A percentile compares a stretch with the other conserved stretches of the same genome.
phyloP scores from a whole-genome alignment of 2,113 vertebrate genomes.

The Prochilodus magdalenae region DNA sequence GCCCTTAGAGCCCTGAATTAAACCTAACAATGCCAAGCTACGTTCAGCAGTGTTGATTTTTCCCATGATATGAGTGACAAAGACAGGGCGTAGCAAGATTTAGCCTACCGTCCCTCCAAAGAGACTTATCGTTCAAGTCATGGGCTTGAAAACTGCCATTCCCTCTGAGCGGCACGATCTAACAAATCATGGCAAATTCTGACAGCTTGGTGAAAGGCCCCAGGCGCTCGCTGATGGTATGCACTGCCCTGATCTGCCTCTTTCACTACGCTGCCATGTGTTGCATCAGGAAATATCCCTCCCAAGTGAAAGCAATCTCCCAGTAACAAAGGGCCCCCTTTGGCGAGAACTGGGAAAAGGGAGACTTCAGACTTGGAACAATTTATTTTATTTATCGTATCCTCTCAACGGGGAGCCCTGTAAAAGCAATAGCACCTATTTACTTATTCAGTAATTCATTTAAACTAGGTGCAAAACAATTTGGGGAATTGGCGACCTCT shows the following conservation, averaged over 20 bases:
- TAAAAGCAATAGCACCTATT: not conserved
- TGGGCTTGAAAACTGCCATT: slow-evolving; percentile 15
- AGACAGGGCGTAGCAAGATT: not conserved
- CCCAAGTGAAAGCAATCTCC: slow-evolving; percentile 17
- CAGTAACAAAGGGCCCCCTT: slow-evolving; percentile 14
- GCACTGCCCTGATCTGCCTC: slow-evolving; percentile 12
- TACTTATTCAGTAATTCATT: not conserved
- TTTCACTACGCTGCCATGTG: slow-evolving; percentile 28
- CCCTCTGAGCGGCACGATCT: slow-evolving; percentile 3
- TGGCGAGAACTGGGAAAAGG: not conserved
- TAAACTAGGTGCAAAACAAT: too few relatives aligned
- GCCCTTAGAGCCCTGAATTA: not conserved
- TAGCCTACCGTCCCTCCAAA: slow-evolving; percentile 4
- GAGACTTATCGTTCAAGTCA: slow-evolving; percentile 10
- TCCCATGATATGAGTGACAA: not conserved
- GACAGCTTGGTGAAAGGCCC: slow-evolving; percentile 34
- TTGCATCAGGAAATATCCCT: slow-evolving; percentile 35
- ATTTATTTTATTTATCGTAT: not conserved
- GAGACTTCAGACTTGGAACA: not conserved
- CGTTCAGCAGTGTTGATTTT: not conserved
- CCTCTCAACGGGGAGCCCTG: not conserved
- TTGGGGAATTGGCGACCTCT: too few relatives aligned
- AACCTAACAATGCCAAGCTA: not conserved
- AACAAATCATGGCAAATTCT: slow-evolving; percentile 39
- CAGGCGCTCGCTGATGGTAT: slow-evolving; percentile 18